These are phyloP conservation scores for Lamellibrachia columna DNA, from an alignment of 2,888 invertebrate species.

Conservation along the genomic window DNA sequence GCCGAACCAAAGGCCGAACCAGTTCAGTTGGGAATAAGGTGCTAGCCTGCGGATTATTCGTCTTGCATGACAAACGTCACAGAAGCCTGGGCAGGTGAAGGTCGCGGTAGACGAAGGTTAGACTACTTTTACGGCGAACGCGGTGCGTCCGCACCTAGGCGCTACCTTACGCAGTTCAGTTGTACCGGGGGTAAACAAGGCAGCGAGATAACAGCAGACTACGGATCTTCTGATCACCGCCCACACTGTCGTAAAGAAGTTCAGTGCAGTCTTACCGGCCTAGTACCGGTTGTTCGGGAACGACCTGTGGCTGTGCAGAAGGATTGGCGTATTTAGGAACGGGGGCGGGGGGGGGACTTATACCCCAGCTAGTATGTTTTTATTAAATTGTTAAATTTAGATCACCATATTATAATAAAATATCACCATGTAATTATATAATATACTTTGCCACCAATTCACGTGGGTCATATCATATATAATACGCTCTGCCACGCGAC, in stretches of 20 bases:
- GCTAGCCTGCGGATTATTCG: neutral
- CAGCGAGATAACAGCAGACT: neutral
- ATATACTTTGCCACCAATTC: no score
- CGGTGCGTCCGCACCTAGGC: neutral
- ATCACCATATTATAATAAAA: neutral
- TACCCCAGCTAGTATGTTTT: neutral
- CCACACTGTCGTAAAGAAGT: neutral
- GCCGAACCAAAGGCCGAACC: neutral
- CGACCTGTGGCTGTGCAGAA: no score
- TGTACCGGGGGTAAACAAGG: neutral
- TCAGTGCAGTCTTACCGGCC: neutral
- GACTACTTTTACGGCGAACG: neutral
- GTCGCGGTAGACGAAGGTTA: neutral
- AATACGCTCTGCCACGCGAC: no score
- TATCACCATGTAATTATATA: no score
- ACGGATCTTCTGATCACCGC: neutral
- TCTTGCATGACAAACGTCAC: neutral
- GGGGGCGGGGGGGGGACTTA: no score
- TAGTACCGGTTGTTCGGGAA: neutral
- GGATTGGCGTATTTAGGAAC: no score
- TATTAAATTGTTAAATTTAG: neutral
- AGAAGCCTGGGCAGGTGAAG: neutral
- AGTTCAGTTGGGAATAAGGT: neutral
- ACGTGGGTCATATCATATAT: no score
- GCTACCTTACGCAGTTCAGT: neutral